Percentiles rank a stretch among this genome's conserved stretches.
phyloP scores from a whole-genome alignment of 2,888 invertebrate species.

The Acleris cristana region DNA sequence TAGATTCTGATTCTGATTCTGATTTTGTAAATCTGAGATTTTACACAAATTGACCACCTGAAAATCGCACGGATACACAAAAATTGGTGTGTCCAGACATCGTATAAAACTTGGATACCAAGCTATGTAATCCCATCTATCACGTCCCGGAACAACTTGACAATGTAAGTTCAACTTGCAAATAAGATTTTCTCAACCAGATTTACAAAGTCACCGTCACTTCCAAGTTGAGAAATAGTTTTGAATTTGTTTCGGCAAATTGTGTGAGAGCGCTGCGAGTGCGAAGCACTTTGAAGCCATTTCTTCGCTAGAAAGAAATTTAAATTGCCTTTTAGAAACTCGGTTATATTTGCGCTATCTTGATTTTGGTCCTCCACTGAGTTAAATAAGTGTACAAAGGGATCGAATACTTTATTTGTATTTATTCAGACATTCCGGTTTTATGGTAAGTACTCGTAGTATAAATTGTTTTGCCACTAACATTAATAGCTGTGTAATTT shows the following conservation, averaged over 20 bases:
- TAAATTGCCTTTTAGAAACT: conserved; percentile 9
- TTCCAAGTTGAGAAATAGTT: conserved; percentile 17
- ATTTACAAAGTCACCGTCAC: neutral
- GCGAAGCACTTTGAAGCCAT: conserved; percentile 10
- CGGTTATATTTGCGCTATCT: neutral
- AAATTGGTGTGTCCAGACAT: neutral
- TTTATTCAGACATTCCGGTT: no score
- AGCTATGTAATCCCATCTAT: conserved; percentile 12
- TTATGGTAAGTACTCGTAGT: no score
- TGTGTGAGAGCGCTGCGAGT: conserved; percentile 11
- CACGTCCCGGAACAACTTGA: neutral
- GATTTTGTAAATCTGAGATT: no score
- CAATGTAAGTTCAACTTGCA: conserved; percentile 20
- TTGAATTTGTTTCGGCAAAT: conserved; percentile 20
- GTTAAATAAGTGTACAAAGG: no score
- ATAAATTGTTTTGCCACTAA: no score
- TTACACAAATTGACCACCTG: no score
- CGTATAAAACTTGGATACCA: neutral
- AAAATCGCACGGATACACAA: neutral
- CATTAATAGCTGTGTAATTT: no score
- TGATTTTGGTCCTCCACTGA: neutral
- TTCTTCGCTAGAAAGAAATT: conserved; percentile 6
- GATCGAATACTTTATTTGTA: no score
- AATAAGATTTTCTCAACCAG: conserved; percentile 22
- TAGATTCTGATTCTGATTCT: no score